Base-by-base conservation (phyloP, 2,113 vertebrate species). In the Etheostoma spectabile region DNA sequence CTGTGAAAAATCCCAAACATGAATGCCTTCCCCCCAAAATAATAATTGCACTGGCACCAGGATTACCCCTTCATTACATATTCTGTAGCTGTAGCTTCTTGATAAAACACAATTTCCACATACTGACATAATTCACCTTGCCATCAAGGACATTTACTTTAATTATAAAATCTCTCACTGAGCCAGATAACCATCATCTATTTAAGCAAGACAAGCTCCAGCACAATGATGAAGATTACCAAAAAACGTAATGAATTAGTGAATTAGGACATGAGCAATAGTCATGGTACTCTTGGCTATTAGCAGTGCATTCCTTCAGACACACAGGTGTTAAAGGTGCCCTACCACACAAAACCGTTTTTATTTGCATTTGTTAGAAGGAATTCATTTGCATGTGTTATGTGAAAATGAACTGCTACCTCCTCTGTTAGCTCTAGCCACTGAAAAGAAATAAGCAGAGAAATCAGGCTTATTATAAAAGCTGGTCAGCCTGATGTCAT, bases 91-190 rank as follows among this genome's bases (percentile, higher is more conserved):
- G 53, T 11, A 45, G 15, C 35, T 63, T 66, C 70, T 53, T 72
- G 18, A 55, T 70, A 52, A 55, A 79, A 76, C n/a, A 74, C 65
- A 27, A 14, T 55, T 87, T 77, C 30, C 1, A 67, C 42, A 42
- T 42, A 42, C 38, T 55, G n/a, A 55, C 74, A 79, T 60, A 77
- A 74, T 71, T 80, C 84, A 89, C 77, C 82, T 85, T 88, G 56
- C 16, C 33, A 3, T 85, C 60, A 84, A 86, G 75, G 89, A 74
- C 86, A 72, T 84, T 85, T 80, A 76, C 19, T 86, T 90, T 89
- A 72, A 91, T 91, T 92, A 82, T 70, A 77, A 86, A 90, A 85
- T 78, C 60, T 75, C 64, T 73, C 79, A 73, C 66, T 68, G 80
- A 88, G 72, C 70, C 70, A 74, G 91, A 90, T 86, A 80, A 78